Percentiles rank a stretch among this genome's conserved stretches.
phyloP scores from a whole-genome alignment of 2,888 invertebrate species.

The Hipparchia semele region DNA sequence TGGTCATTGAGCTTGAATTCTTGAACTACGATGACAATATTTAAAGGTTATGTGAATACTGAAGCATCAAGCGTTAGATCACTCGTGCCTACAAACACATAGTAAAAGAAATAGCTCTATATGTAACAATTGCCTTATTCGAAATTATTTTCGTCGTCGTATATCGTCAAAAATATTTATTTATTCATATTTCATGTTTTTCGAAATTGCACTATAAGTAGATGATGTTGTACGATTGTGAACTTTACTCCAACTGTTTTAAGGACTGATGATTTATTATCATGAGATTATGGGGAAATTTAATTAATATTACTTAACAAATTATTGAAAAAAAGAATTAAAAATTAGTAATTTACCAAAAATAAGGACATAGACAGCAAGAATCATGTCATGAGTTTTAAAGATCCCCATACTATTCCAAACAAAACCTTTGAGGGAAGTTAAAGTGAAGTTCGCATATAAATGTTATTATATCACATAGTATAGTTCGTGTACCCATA shows the following conservation, averaged over 20 bases:
- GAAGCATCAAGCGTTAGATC: slow-evolving; percentile 47
- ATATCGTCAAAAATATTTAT: slow-evolving; percentile 50
- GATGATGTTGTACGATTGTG: slow-evolving; percentile 55
- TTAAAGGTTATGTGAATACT: slow-evolving; percentile 30
- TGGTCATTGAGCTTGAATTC: slow-evolving; percentile 3
- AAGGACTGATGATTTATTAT: background rate
- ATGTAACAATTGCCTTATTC: slow-evolving; percentile 42
- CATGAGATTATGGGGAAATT: too few species aligned
- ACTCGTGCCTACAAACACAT: slow-evolving; percentile 57
- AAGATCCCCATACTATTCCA: background rate
- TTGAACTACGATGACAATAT: slow-evolving; percentile 40
- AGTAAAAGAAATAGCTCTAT: slow-evolving; percentile 30
- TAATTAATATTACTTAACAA: too few species aligned
- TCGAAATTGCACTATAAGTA: slow-evolving; percentile 58
- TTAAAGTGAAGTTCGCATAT: slow-evolving; percentile 47
- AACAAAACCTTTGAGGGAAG: background rate
- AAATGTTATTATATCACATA: slow-evolving; percentile 47
- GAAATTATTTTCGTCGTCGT: slow-evolving; percentile 50
- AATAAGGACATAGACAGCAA: too few species aligned
- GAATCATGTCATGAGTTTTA: background rate
- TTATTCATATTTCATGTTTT: slow-evolving; percentile 38
- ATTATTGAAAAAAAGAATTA: background rate
- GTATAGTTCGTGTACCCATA: slow-evolving; percentile 28
- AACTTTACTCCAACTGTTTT: slow-evolving; percentile 45
- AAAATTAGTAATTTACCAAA: background rate